Percentiles rank a stretch among this genome's conserved stretches.
These are phyloP conservation scores for Tichodroma muraria DNA, from an alignment of 2,113 vertebrate genomes.

Conservation along the genomic window DNA sequence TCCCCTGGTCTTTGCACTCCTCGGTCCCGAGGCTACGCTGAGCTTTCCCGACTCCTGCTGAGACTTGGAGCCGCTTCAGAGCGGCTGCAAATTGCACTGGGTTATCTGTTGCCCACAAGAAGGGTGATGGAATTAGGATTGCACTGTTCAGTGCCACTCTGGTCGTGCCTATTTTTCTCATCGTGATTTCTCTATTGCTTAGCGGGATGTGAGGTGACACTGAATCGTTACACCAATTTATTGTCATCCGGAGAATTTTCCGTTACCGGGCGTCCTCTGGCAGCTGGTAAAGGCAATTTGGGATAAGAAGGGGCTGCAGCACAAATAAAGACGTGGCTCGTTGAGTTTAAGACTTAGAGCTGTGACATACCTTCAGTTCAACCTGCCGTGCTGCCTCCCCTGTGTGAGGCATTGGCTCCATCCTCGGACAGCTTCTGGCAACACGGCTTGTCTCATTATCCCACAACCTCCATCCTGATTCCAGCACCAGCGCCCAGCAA, in stretches of 20 bases:
- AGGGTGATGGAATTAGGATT: neutral
- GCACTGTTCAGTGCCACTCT: neutral
- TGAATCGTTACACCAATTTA: neutral
- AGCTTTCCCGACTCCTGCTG: conserved; percentile 10
- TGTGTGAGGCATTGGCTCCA: neutral
- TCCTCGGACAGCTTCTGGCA: neutral
- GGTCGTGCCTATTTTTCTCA: neutral
- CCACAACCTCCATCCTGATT: neutral
- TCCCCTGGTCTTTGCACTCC: neutral
- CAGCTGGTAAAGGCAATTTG: neutral
- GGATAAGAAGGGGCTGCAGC: neutral
- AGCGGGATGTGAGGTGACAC: neutral
- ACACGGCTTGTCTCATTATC: neutral
- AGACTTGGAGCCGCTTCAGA: conserved; percentile 31
- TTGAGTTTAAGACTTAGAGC: neutral
- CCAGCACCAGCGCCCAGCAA: neutral
- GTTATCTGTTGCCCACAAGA: conserved; percentile 19
- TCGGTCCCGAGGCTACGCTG: neutral
- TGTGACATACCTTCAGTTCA: neutral
- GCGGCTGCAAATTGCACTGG: neutral
- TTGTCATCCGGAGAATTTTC: neutral
- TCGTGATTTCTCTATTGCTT: neutral
- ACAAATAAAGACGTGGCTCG: neutral
- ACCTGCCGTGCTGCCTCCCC: neutral
- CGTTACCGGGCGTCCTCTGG: neutral